A percentile compares a stretch with the other conserved stretches of the same genome.
Conservation (phyloP, 2,797 vertebrate species). For the Rhincodon typus region DNA sequence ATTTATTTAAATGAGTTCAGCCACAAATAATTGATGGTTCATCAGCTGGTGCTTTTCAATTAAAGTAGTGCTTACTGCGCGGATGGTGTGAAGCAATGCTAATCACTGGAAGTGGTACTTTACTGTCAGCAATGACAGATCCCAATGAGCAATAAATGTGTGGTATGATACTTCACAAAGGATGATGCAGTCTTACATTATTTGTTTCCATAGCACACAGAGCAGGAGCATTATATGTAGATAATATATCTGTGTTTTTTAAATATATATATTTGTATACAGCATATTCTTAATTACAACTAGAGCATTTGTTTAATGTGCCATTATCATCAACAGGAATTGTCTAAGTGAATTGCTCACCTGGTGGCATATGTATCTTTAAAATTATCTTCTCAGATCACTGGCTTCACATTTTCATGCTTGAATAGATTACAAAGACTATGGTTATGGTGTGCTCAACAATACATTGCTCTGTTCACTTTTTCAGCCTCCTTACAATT, state of each 20-base stretch:
- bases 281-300: not conserved
- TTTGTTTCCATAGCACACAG: not conserved
- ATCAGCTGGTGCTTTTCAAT: constrained; percentile 29
- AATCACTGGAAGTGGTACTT: constrained; percentile 28
- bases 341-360: not conserved
- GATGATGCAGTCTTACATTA: not conserved
- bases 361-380: constrained; percentile 17
- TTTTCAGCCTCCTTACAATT: not conserved
- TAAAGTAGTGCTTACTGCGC: not conserved
- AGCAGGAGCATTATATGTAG: not conserved
- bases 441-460: not conserved
- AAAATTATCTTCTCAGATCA: constrained; percentile 25
- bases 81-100: constrained; percentile 13
- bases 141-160: not conserved
- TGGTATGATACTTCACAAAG: not conserved
- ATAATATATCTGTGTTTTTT: too few relatives aligned
- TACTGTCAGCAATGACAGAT: not conserved
- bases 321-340: not conserved
- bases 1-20: constrained; percentile 24
- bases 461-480: constrained; percentile 28
- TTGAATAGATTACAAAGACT: constrained; percentile 28
- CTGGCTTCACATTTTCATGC: not conserved
- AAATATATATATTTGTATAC: too few relatives aligned
- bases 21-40: constrained; percentile 30
- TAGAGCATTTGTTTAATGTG: not conserved